Percentiles rank a stretch among this genome's conserved stretches.
Evolutionary conservation across 92 coral and sea anemone species (phyloP).

Genomic region (Phymanthus crucifer): DNA sequence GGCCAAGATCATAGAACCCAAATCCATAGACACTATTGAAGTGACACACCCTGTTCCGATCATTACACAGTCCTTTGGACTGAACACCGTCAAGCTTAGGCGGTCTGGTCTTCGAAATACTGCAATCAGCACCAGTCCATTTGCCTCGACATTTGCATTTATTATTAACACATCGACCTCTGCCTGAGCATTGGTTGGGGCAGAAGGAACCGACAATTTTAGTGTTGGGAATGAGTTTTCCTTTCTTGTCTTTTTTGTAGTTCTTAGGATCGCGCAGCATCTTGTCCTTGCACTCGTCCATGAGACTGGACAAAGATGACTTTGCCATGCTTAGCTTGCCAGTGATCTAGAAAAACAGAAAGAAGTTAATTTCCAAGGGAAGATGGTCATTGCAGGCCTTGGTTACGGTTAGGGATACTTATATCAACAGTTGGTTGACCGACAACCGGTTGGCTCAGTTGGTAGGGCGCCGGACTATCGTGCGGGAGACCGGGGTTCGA

Average conservation of each 20-base stretch:
- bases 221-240: slow-evolving; percentile 52
- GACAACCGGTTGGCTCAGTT: too few relatives aligned
- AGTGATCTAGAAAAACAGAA: slow-evolving; percentile 38
- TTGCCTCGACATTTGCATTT: slow-evolving; percentile 69
- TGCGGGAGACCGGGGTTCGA: too few relatives aligned
- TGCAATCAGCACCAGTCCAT: slow-evolving; percentile 70
- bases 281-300: slow-evolving; percentile 61
- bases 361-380: neutral
- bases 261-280: slow-evolving; percentile 63
- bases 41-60: slow-evolving; percentile 66
- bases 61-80: slow-evolving; percentile 78
- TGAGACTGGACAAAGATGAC: slow-evolving; percentile 66
- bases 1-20: slow-evolving; percentile 73
- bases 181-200: slow-evolving; percentile 69
- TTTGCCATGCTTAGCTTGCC: slow-evolving; percentile 65
- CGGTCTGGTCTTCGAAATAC: slow-evolving; percentile 55
- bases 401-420: too few relatives aligned
- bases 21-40: slow-evolving; percentile 69
- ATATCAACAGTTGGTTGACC: too few relatives aligned
- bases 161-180: slow-evolving; percentile 64
- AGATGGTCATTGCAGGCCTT: neutral
- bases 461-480: too few relatives aligned
- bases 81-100: slow-evolving; percentile 66
- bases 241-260: slow-evolving; percentile 63
- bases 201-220: slow-evolving; percentile 56